Evolutionary conservation across 2,113 vertebrate genomes (phyloP), one percentile per base, ranked within the genome.

Genomic region (Cacatua alba): DNA sequence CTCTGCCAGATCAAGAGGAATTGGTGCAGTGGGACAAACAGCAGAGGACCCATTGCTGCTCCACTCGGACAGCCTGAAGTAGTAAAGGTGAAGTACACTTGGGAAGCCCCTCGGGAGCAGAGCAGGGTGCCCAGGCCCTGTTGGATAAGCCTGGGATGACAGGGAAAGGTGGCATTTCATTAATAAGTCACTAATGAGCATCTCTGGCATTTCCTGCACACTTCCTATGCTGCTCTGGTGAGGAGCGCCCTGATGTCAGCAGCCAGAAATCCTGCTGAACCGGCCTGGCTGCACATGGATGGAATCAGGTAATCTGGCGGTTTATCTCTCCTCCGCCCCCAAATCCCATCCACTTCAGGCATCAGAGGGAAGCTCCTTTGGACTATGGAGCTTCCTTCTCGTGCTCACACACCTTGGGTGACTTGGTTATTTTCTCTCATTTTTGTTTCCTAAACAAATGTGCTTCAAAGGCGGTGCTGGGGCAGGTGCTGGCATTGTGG

Each of bases 231-330:
- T 52, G 62, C 48, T 75, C 55, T 69, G 39, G 43, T 69, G 53
- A 86, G 41, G 39, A 87, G 71, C 1, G 0, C 82, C 71, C 80
- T 96, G 92, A 94, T 91, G 87, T 94, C 95, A 95, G 83, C 84
- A 91, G 71, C 21, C 86, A 96, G 79, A 85, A 92, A 96, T 96
- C 88, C 64, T 1, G 94, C 35, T 24, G 51, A 76, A 92, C 96
- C 49, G 20, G 96, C 84, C 52, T 1, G 65, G 49, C 94, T 44
- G 94, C 91, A 82, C 37, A 65, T 52, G 77, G 70, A 81, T 37
- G 62, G 51, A 90, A 89, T 76, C 90, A 59, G 67, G 23, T 94
- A 88, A 93, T 83, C 84, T 86, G 55, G 46, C 55, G 37, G n/a
- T 46, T 88, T 94, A 96, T 95, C 86, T 13, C 69, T 68, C 44